Percentiles rank a stretch among this genome's conserved stretches.
Conservation (phyloP, 1,140 invertebrate genomes). For the Zaprionus camerounensis region DNA sequence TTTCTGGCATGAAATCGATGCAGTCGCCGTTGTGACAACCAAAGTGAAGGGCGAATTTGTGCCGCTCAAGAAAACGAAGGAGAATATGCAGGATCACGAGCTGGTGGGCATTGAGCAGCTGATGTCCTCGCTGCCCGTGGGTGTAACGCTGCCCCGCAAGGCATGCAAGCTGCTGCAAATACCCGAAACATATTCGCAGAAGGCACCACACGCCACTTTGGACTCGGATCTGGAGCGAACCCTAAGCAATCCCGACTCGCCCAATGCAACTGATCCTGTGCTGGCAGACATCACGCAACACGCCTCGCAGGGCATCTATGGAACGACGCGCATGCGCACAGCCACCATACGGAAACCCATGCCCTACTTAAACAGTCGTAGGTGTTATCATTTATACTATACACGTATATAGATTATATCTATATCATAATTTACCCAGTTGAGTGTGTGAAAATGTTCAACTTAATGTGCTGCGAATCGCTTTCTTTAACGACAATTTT, state of each 20-base stretch:
- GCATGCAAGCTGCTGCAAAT: conserved; percentile 80
- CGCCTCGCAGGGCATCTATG: conserved; percentile 71
- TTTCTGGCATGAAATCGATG: conserved; percentile 64
- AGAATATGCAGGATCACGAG: conserved; percentile 39
- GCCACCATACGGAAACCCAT: conserved; percentile 79
- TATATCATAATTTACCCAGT: neutral
- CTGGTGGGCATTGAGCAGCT: conserved; percentile 66
- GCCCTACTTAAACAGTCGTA: conserved; percentile 82
- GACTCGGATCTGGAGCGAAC: conserved; percentile 60
- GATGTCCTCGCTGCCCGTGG: conserved; percentile 70
- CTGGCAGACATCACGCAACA: conserved; percentile 59
- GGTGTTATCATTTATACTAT: conserved; percentile 42
- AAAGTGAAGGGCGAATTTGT: conserved; percentile 67
- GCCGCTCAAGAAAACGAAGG: conserved; percentile 38
- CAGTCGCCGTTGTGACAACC: conserved; percentile 61
- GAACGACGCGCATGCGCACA: conserved; percentile 78
- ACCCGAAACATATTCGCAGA: conserved; percentile 64
- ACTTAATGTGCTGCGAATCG: conserved; percentile 7
- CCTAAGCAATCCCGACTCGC: conserved; percentile 17
- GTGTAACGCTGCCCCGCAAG: conserved; percentile 64
- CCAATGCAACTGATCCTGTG: conserved; percentile 30
- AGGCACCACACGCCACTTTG: conserved; percentile 46
- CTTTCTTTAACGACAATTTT: conserved; percentile 6
- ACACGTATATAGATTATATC: neutral
- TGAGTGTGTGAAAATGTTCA: neutral